Conservation (phyloP, 2,888 invertebrate species). For the Steinernema carpocapsae region DNA sequence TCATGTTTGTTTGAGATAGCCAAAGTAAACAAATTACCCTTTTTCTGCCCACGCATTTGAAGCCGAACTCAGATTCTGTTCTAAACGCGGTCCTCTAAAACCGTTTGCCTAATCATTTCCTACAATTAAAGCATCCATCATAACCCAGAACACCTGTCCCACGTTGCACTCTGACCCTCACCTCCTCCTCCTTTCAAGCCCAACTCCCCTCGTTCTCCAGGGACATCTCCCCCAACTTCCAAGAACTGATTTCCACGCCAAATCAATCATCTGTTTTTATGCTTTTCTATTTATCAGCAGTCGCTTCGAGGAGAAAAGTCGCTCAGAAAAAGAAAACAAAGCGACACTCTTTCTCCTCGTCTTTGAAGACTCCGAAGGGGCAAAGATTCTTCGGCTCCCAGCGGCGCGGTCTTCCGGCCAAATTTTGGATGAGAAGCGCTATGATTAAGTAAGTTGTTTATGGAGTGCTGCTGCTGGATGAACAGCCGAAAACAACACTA, state of each 20-base stretch:
- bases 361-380: too few relatives aligned
- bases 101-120: not conserved
- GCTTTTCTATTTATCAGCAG: not conserved
- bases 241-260: not conserved
- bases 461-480: not conserved
- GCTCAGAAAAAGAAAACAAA: conserved; percentile 12
- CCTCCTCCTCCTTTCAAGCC: not conserved
- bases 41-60: too few relatives aligned
- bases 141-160: conserved; percentile 19
- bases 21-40: too few relatives aligned
- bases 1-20: too few relatives aligned
- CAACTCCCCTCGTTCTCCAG: not conserved
- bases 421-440: conserved; percentile 6
- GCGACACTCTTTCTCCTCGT: not conserved
- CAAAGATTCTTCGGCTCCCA: conserved; percentile 4
- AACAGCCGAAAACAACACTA: not conserved
- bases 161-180: conserved; percentile 3
- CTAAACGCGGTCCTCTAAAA: not conserved
- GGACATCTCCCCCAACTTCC: not conserved
- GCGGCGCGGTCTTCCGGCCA: not conserved
- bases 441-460: conserved; percentile 32
- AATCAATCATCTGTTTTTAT: conserved; percentile 2
- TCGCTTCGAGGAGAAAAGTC: too few relatives aligned
- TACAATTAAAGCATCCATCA: too few relatives aligned
- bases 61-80: too few relatives aligned